Conservation (phyloP, 1,140 invertebrate genomes). For the Zaprionus capensis region DNA sequence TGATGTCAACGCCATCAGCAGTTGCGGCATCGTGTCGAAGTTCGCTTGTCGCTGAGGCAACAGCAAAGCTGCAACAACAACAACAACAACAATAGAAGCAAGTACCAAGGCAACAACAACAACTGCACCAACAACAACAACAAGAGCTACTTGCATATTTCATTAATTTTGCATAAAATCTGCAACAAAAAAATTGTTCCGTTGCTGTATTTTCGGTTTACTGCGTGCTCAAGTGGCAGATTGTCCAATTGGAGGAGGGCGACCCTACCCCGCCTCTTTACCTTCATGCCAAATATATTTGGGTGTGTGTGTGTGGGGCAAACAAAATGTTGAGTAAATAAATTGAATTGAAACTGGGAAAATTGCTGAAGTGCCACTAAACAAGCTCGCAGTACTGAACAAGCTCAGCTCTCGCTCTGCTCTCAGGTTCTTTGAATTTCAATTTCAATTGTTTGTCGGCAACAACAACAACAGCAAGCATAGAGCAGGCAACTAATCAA, state of each 20-base stretch:
- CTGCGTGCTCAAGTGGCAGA: constrained; percentile 74
- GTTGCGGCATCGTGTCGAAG: constrained; percentile 44
- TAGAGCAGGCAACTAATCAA: constrained; percentile 63
- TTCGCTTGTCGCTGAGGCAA: constrained; percentile 37
- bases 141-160: constrained; percentile 65
- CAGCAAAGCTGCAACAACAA: constrained; percentile 9
- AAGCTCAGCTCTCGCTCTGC: background rate
- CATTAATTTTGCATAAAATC: constrained; percentile 75
- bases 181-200: constrained; percentile 47
- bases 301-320: background rate
- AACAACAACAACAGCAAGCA: constrained; percentile 5
- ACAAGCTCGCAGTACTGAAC: constrained; percentile 2
- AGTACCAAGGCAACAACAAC: constrained; percentile 5
- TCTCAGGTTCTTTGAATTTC: constrained; percentile 16
- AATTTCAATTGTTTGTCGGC: constrained; percentile 19
- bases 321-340: constrained; percentile 47
- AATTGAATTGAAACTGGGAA: constrained; percentile 59
- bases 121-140: constrained; percentile 1
- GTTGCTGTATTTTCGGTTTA: constrained; percentile 48
- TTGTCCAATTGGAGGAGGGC: constrained; percentile 43
- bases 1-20: constrained; percentile 73
- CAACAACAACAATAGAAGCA: background rate
- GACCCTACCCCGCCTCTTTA: constrained; percentile 5
- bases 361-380: constrained; percentile 46
- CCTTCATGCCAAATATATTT: background rate